Evolutionary conservation across 2,888 invertebrate species (phyloP).

Genomic region (Seira ritae): DNA sequence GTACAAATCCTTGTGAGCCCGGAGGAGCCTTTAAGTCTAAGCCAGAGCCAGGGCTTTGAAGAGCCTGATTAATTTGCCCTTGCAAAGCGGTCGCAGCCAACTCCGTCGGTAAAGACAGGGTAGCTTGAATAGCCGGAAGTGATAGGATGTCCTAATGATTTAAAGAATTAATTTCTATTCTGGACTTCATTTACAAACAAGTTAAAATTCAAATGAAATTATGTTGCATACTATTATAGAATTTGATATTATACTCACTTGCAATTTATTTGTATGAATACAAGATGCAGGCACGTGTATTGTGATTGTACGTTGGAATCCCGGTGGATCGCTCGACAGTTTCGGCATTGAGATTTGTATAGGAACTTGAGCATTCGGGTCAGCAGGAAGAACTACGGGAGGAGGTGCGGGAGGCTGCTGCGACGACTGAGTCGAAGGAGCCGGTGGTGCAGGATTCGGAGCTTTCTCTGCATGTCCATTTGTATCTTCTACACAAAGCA

Average conservation of each 20-base stretch:
- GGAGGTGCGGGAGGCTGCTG: conserved; percentile 63
- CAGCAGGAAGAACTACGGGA: conserved; percentile 72
- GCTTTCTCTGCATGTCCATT: conserved; percentile 41
- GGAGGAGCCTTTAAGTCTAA: conserved; percentile 47
- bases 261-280: conserved; percentile 78
- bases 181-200: background rate
- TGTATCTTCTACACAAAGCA: conserved; percentile 43
- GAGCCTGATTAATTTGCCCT: conserved; percentile 90
- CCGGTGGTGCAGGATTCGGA: conserved; percentile 21
- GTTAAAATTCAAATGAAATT: conserved; percentile 1
- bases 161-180: conserved; percentile 44
- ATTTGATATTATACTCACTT: conserved; percentile 50
- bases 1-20: conserved; percentile 58
- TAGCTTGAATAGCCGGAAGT: conserved; percentile 91
- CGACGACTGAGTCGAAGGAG: conserved; percentile 41
- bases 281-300: conserved; percentile 93
- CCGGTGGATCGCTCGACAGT: conserved; percentile 83
- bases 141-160: conserved; percentile 84
- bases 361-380: conserved; percentile 75
- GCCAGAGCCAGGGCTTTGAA: conserved; percentile 78
- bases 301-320: conserved; percentile 82
- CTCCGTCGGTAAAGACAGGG: conserved; percentile 89
- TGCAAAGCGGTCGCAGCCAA: conserved; percentile 90
- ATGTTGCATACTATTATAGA: background rate
- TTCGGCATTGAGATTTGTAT: conserved; percentile 88